Evolutionary conservation across 2,888 invertebrate genomes (phyloP).

Genomic region (Aricia artaxerxes): DNA sequence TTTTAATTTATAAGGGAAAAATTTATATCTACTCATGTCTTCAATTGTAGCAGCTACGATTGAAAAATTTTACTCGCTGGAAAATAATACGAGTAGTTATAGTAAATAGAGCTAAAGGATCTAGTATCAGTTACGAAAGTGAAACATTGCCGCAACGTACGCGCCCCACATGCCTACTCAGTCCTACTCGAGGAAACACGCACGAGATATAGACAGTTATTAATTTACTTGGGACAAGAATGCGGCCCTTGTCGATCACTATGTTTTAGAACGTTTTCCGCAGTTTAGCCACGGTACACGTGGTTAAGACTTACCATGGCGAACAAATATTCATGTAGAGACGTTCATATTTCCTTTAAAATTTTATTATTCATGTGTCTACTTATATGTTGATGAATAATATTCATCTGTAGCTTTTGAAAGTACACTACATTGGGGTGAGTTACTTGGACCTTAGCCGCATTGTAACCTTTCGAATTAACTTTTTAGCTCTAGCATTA

Average conservation of each 20-base stretch:
- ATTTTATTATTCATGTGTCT: not conserved
- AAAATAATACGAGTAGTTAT: not conserved
- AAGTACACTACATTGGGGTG: no score
- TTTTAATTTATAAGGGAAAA: no score
- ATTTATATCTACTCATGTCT: no score
- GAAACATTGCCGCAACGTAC: constrained; percentile 4
- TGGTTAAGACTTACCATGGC: not conserved
- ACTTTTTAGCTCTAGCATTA: no score
- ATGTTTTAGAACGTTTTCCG: not conserved
- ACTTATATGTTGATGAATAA: not conserved
- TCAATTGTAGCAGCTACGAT: not conserved
- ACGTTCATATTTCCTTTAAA: not conserved
- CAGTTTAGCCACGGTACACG: not conserved
- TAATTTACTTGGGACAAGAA: not conserved
- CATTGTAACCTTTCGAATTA: no score
- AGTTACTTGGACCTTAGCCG: no score
- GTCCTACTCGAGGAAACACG: constrained; percentile 2
- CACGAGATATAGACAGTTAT: constrained; percentile 7
- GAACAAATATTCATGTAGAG: not conserved
- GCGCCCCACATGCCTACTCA: constrained; percentile 16
- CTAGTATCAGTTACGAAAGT: constrained; percentile 1
- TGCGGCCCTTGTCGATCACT: not conserved
- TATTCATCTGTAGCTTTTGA: not conserved
- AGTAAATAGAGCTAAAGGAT: not conserved
- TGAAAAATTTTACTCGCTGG: not conserved